These are phyloP conservation scores for Mirounga angustirostris DNA, from an alignment of 2,113 vertebrate genomes.

Conservation along the genomic window DNA sequence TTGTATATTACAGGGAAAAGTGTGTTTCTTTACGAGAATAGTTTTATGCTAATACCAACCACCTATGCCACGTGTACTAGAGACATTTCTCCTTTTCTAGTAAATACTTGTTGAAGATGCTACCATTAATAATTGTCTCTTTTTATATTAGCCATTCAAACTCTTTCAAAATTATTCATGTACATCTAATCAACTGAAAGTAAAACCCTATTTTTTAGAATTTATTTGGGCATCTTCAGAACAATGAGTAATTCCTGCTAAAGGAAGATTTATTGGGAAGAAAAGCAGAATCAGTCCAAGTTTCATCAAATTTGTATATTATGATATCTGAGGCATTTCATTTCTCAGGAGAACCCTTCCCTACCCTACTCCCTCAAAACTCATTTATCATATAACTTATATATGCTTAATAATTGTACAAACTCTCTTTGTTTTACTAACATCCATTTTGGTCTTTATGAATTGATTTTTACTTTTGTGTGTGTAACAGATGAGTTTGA, in stretches of 20 bases:
- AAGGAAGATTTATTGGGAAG: neutral
- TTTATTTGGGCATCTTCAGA: neutral
- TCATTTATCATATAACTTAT: neutral
- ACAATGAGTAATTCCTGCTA: neutral
- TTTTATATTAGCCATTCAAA: neutral
- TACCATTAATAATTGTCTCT: neutral
- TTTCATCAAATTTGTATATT: neutral
- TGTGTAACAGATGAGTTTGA: neutral
- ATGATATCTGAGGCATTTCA: neutral
- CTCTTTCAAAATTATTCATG: neutral
- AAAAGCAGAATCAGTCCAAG: neutral
- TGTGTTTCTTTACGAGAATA: slow-evolving; percentile 13
- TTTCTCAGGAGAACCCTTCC: neutral
- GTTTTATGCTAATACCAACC: neutral
- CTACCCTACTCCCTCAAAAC: neutral
- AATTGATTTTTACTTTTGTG: neutral
- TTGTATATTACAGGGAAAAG: neutral
- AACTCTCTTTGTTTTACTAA: neutral
- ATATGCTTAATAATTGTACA: neutral
- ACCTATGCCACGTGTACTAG: neutral
- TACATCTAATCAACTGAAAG: neutral
- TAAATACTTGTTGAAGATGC: neutral
- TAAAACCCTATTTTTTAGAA: neutral
- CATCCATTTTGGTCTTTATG: neutral
- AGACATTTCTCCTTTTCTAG: neutral